Evolutionary conservation across 1,140 invertebrate species (phyloP), one percentile per base, ranked within the genome.

Genomic region (Drosophila leontia): DNA sequence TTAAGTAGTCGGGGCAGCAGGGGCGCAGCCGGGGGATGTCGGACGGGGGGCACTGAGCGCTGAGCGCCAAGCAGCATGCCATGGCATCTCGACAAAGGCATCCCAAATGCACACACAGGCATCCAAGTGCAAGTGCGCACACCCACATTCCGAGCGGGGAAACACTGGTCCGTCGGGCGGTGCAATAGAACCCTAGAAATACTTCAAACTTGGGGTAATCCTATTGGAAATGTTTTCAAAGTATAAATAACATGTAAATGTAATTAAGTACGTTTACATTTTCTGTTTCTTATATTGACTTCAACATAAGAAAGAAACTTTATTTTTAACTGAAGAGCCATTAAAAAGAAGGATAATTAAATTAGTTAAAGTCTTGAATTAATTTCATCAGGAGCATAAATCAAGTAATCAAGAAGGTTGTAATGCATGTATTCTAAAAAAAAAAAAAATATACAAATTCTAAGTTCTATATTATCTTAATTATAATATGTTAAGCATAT

Each of bases 1-100:
- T 88, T 90, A 88, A 87, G 84, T 90, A 90, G 85, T 81, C 74
- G 77, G 58, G 65, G 57, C 57, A 56, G 47, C 26, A 37, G 39
- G 35, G 67, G 48, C 41, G 44, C 44, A 39, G 13, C 29, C 11
- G 37, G 29, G 57, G 32, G 15, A 41, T 35, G 34, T 34, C 32
- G 42, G 63, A 63, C 4, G 35, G 37, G 67, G 64, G 48, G 44
- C 48, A 35, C 51, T 13, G 9, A 45, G 57, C 44, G 51, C 59
- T 3, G 50, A 53, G 75, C 58, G 39, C n/a, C 50, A 64, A 78
- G 65, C 70, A 82, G 76, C 67, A 80, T 80, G 70, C 71, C 69
- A 65, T 69, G 63, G 72, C 77, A 80, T 80, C 47, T 64, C 45
- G 60, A 64, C 67, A 84, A 80, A 84, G 81, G 84, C 64, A 77